Percentiles rank a stretch among this genome's conserved stretches.
Evolutionary conservation across 2,888 invertebrate genomes (phyloP).

Genomic region (Drosophila koepferae): DNA sequence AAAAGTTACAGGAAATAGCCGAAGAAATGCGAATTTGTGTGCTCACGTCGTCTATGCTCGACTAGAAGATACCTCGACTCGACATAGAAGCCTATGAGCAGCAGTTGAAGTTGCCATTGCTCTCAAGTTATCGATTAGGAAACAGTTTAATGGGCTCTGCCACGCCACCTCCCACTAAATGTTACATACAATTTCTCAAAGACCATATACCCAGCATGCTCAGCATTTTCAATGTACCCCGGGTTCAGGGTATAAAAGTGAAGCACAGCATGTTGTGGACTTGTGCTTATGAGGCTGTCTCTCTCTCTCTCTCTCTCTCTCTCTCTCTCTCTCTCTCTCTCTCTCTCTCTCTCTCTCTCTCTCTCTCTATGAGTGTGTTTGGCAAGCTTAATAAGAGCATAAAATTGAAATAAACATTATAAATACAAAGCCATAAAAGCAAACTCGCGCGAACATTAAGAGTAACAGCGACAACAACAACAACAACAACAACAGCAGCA

Average conservation of each 20-base stretch:
- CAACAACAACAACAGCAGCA: conserved; percentile 13
- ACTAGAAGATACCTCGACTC: background rate
- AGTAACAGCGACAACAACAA: conserved; percentile 33
- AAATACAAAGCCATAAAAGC: conserved; percentile 77
- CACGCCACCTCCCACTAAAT: background rate
- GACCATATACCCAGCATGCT: background rate
- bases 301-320: too few relatives aligned
- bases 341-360: too few relatives aligned
- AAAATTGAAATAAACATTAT: conserved; percentile 79
- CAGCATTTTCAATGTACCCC: background rate
- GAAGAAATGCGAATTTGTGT: background rate
- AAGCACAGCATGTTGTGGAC: conserved; percentile 32
- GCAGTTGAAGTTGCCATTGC: background rate
- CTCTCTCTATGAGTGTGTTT: conserved; percentile 16
- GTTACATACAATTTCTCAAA: background rate
- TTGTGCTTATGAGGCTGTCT: background rate
- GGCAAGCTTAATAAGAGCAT: conserved; percentile 70
- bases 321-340: too few relatives aligned
- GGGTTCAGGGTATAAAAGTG: conserved; percentile 25
- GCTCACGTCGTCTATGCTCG: background rate
- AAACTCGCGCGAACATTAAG: conserved; percentile 53
- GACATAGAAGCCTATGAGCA: background rate
- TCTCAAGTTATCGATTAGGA: background rate
- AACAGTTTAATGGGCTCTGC: background rate
- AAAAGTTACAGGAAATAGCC: background rate